Base-by-base conservation (phyloP, 2,888 invertebrate species). In the Torymus texanus region DNA sequence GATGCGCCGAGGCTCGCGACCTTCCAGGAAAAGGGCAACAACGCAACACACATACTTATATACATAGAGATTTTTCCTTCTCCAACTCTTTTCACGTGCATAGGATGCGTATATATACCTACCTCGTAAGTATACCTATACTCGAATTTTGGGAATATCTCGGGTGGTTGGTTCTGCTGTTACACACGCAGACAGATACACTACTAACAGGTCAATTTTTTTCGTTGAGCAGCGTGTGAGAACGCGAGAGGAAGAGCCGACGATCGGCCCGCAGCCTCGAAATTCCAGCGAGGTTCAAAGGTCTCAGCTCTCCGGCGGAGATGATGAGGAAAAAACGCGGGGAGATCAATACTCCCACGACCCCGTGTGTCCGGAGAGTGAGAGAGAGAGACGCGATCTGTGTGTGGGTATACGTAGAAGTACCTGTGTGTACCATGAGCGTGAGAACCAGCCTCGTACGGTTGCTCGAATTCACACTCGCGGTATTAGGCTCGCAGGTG, bases 361-460 rank as follows among this genome's bases (percentile, higher is more conserved):
- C 87, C 87, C 85, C 82, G 41, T 8, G 41, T 41, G 41, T 84
- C 78, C 72, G 80, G 77, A 65, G 68, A 56, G 21, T 72, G 41
- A 41, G 29, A 29, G 29, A 29, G 29, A 29, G 29, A 29, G 29
- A 29, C 29, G 29, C 29, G 29, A 5, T 41, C 41, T 41, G 29
- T 29, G 29, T 29, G 29, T 29, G 29, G 29, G 41, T 41, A 8
- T 41, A 41, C 10, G 41, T 41, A 41, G 41, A 41, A 8, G 41
- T 41, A 58, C 65, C 66, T 73, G 53, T 51, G 56, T 61, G 70
- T 77, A 61, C 41, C 41, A 41, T 41, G 76, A 85, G 82, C 88
- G 88, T 88, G 88, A 88, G 88, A 88, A 88, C 83, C 81, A 83
- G 83, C 80, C 79, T 84, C 65, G 66, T 83, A 85, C 87, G 85